Evolutionary conservation across 2,113 vertebrate species (phyloP).

Genomic region (Ammospiza caudacuta): DNA sequence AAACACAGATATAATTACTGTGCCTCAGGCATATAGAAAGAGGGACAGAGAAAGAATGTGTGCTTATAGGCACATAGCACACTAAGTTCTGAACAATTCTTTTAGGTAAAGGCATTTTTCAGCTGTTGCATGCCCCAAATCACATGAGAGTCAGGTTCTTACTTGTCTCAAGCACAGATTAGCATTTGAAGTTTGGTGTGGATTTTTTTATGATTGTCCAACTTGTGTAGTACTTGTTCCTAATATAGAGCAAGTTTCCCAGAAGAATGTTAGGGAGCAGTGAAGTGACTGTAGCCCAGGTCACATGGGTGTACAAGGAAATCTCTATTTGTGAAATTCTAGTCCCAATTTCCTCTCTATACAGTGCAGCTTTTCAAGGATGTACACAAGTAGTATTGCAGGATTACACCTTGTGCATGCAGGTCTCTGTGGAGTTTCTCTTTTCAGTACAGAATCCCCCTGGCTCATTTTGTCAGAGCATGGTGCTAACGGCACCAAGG

Average conservation of each 20-base stretch:
- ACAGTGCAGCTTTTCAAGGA: not conserved
- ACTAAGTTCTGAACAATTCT: not conserved
- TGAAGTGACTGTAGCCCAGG: not conserved
- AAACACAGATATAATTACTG: not conserved
- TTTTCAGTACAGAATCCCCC: not conserved
- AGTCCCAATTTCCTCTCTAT: not conserved
- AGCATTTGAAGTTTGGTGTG: not conserved
- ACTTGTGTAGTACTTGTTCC: not conserved
- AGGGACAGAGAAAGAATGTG: not conserved
- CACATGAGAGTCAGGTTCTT: not conserved
- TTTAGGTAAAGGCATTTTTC: not conserved
- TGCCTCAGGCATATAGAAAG: not conserved
- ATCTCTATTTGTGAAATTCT: not conserved
- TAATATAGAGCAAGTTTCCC: not conserved
- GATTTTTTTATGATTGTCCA: not conserved
- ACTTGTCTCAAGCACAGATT: not conserved
- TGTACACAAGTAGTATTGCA: accelerated
- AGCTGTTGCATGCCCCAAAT: not conserved
- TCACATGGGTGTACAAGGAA: not conserved
- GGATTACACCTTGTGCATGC: accelerated
- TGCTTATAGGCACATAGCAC: not conserved
- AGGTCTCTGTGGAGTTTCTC: not conserved
- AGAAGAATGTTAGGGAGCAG: not conserved
- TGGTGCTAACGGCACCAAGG: not conserved
- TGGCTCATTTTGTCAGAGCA: not conserved